These are phyloP conservation scores for Nysson spinosus DNA, from an alignment of 2,888 invertebrate genomes.

Conservation along the genomic window DNA sequence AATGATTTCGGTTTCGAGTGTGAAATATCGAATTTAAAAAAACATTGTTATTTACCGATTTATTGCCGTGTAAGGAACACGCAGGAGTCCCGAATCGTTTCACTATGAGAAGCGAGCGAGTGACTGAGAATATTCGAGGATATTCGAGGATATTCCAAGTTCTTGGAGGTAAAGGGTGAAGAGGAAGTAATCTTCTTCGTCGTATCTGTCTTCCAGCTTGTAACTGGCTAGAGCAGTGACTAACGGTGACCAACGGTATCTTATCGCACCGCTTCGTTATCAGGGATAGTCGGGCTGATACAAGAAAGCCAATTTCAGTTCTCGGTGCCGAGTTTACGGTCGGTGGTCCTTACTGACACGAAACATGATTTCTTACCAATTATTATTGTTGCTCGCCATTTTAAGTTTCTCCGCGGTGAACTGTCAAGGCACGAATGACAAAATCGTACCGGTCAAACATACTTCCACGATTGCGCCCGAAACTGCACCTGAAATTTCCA, in stretches of 20 bases:
- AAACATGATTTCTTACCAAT: conserved; percentile 46
- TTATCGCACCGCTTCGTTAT: conserved; percentile 55
- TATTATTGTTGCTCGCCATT: conserved; percentile 5
- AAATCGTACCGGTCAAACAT: accelerated
- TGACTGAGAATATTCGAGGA: too few relatives aligned
- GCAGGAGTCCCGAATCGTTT: too few relatives aligned
- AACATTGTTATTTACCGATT: too few relatives aligned
- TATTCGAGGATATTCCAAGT: too few relatives aligned
- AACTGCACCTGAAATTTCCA: neutral
- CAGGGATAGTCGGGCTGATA: conserved; percentile 44
- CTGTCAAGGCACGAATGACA: neutral
- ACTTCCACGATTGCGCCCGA: neutral
- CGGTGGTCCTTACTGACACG: neutral
- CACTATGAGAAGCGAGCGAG: too few relatives aligned
- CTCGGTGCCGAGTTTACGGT: conserved; percentile 3
- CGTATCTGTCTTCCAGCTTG: too few relatives aligned
- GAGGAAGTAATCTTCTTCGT: too few relatives aligned
- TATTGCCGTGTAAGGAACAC: too few relatives aligned
- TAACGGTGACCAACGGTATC: conserved; percentile 48
- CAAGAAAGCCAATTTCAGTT: conserved; percentile 26
- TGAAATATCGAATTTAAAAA: too few relatives aligned
- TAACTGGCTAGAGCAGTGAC: conserved; percentile 31
- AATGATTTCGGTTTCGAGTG: too few relatives aligned
- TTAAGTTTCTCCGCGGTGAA: neutral
- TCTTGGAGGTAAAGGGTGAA: too few relatives aligned